A percentile compares a stretch with the other conserved stretches of the same genome.
Conservation (phyloP, 2,113 vertebrate species). For the Poecile atricapillus region DNA sequence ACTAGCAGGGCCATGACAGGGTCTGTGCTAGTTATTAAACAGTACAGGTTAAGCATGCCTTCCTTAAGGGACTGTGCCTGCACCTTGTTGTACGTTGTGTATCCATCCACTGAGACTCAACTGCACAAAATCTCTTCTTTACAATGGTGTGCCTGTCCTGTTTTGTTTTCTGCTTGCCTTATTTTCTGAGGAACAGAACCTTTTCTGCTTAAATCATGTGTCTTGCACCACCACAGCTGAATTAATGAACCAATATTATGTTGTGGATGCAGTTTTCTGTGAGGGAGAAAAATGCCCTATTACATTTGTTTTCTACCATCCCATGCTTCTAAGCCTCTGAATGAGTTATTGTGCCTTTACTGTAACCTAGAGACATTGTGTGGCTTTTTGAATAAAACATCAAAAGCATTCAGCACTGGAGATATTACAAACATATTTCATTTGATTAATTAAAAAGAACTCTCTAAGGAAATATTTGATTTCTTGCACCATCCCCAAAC, state of each 20-base stretch:
- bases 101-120: neutral
- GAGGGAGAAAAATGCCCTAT: neutral
- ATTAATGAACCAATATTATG: neutral
- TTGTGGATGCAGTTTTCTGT: neutral
- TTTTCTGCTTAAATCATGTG: neutral
- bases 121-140: neutral
- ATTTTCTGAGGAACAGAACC: neutral
- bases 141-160: neutral
- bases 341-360: conserved; percentile 8
- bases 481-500: neutral
- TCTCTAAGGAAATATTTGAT: conserved; percentile 25
- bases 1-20: neutral
- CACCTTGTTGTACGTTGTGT: accelerated
- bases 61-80: accelerated
- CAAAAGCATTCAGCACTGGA: neutral
- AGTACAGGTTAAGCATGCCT: neutral
- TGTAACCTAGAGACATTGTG: neutral
- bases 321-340: neutral
- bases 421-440: conserved; percentile 44
- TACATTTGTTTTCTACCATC: neutral
- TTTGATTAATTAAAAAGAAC: conserved; percentile 50
- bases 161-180: neutral
- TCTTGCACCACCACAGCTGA: neutral
- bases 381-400: conserved; percentile 39
- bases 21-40: neutral